Percentiles rank a stretch among this genome's conserved stretches.
Evolutionary conservation across 2,888 invertebrate species (phyloP).

Genomic region (Macaria notata): DNA sequence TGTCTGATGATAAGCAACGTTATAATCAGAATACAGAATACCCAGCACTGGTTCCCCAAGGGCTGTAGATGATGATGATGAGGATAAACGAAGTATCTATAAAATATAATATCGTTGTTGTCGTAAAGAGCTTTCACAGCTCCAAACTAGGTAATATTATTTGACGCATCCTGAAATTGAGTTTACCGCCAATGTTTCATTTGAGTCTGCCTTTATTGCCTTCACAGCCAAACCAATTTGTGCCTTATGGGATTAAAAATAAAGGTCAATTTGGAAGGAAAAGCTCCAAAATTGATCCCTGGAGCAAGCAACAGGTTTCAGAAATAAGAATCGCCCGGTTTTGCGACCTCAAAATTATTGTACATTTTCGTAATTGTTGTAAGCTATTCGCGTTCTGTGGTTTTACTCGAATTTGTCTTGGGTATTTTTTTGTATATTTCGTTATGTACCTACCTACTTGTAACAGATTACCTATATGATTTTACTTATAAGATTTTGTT

Average conservation of each 20-base stretch:
- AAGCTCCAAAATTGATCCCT: slow-evolving; percentile 10
- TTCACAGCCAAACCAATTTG: slow-evolving; percentile 18
- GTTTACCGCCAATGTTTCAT: slow-evolving; percentile 50
- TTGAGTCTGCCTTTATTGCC: slow-evolving; percentile 36
- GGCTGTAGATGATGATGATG: too few species aligned
- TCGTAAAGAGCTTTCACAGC: slow-evolving; percentile 30
- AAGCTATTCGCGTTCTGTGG: not conserved
- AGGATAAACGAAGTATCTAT: too few species aligned
- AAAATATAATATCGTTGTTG: too few species aligned
- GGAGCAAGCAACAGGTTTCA: slow-evolving; percentile 43
- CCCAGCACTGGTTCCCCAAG: too few species aligned
- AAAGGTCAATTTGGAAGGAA: slow-evolving; percentile 25
- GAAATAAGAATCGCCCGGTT: slow-evolving; percentile 36
- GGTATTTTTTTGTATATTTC: not conserved
- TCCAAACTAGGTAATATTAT: slow-evolving; percentile 45
- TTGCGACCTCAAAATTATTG: slow-evolving; percentile 25
- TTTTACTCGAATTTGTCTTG: not conserved
- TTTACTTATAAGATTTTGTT: too few species aligned
- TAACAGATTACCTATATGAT: not conserved
- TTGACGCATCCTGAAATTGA: slow-evolving; percentile 55
- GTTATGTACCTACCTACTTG: too few species aligned
- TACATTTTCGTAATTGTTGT: slow-evolving; percentile 2
- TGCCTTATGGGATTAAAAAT: slow-evolving; percentile 8
- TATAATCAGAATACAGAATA: too few species aligned
- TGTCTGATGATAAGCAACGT: too few species aligned